Base-by-base conservation (phyloP, 1,140 invertebrate genomes). In the Chlorops oryzae region DNA sequence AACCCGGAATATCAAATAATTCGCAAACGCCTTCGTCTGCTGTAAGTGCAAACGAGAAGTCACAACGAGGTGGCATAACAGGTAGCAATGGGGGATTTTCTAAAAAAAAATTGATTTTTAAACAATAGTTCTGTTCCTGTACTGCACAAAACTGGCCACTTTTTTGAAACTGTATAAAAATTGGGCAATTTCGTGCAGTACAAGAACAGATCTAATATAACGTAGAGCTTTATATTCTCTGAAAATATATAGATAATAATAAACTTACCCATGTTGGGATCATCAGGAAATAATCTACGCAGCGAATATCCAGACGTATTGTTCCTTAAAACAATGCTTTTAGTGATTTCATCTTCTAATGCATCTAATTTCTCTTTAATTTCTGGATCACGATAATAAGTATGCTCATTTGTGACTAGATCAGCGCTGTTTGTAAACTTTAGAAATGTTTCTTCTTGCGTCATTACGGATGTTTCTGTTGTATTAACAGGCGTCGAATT, bases 1-100 rank as follows among this genome's bases (percentile, higher is more conserved):
- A 63, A 53, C 65, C 65, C 38, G 62, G 59, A 56, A 70, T 59
- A 51, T 70, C 67, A 51, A 70, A 70, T 18, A 70, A 56, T 42
- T 70, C 67, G 52, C 67, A 70, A 49, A 70, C 60, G 20, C 67
- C 67, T 50, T 70, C 67, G 50, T 70, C 65, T 47, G 47, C 56
- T 54, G 62, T 68, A 27, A 70, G 48, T 22, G 58, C 64, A 43
- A 65, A 70, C 43, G 63, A 64, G 21, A 69, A 70, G 56, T 70
- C 67, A 44, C 62, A 57, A 50, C 62, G 62, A 20, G 67, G 67
- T 22, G 67, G 67, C 55, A 70, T 70, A 2, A 70, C 35, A 38
- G 65, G 67, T 15, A 70, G 54, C 10, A 70, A 51, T 3, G 67
- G 67, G 3, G 67, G 58, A 51, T 70, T 70, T 60, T 65, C 67